These are phyloP conservation scores for Piaya cayana DNA, from an alignment of 2,113 vertebrate species.

Conservation along the genomic window DNA sequence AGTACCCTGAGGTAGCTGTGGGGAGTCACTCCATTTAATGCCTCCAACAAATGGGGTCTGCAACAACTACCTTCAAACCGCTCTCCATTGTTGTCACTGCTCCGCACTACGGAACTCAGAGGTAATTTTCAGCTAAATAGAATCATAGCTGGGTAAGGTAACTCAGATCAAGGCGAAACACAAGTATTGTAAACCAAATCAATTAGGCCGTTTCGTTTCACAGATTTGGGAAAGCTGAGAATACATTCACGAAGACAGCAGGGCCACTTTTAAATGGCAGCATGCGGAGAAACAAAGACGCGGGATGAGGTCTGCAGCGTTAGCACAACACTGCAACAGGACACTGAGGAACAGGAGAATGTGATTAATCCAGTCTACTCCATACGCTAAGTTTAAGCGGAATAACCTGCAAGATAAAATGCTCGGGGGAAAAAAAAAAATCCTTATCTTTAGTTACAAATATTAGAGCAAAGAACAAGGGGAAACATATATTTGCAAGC, in stretches of 20 bases:
- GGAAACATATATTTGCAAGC: fast-evolving
- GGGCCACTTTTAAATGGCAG: background rate
- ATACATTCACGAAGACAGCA: background rate
- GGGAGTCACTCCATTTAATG: background rate
- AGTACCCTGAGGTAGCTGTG: background rate
- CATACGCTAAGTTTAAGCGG: background rate
- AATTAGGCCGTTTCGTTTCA: background rate
- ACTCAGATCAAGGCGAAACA: background rate
- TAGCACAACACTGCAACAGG: background rate
- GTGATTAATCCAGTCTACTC: background rate
- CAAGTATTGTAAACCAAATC: background rate
- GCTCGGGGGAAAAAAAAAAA: too few relatives aligned
- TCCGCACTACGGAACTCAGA: background rate
- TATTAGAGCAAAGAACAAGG: background rate
- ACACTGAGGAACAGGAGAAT: background rate
- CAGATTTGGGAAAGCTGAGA: background rate
- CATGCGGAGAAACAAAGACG: background rate
- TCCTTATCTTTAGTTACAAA: background rate
- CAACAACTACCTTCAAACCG: background rate
- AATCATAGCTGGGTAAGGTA: background rate
- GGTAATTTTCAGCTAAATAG: background rate
- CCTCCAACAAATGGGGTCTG: background rate
- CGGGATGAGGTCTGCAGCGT: background rate
- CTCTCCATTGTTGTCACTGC: background rate
- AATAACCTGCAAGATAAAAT: background rate